A percentile compares a stretch with the other conserved stretches of the same genome.
phyloP scores from a whole-genome alignment of 2,888 invertebrate species.

The Rhingia campestris region DNA sequence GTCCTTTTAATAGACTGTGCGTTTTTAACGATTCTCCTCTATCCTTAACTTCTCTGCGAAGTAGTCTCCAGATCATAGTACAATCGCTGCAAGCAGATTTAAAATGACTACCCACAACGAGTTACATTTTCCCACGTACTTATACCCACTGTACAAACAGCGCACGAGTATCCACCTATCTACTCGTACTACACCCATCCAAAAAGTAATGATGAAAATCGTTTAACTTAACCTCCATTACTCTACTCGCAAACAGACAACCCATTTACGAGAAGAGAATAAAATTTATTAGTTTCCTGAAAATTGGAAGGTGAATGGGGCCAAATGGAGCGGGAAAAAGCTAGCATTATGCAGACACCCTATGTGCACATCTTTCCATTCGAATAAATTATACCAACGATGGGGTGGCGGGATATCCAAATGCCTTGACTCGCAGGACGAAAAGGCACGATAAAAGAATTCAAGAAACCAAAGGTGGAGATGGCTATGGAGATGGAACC shows the following conservation, averaged over 20 bases:
- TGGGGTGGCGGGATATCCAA: conserved; percentile 32
- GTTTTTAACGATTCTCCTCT: conserved; percentile 10
- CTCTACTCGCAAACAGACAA: conserved; percentile 65
- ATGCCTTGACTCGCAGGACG: conserved; percentile 47
- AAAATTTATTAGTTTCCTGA: conserved; percentile 70
- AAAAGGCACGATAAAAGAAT: conserved; percentile 5
- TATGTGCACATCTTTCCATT: conserved; percentile 38
- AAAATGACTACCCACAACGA: not conserved
- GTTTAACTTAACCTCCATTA: conserved; percentile 65
- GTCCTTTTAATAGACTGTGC: not conserved
- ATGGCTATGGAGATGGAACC: conserved; percentile 6
- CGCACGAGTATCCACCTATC: not conserved
- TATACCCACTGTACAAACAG: conserved; percentile 1
- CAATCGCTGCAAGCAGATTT: not conserved
- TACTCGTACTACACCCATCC: conserved; percentile 29
- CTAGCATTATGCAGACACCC: conserved; percentile 39
- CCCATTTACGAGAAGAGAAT: conserved; percentile 57
- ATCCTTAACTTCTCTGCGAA: not conserved
- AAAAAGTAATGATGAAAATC: conserved; percentile 63
- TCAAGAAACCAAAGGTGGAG: conserved; percentile 40
- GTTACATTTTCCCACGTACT: conserved; percentile 25
- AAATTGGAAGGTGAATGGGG: conserved; percentile 42
- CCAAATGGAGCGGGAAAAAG: conserved; percentile 29
- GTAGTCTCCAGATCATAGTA: not conserved
- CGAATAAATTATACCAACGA: conserved; percentile 55